A percentile compares a stretch with the other conserved stretches of the same genome.
Evolutionary conservation across 1,140 invertebrate species (phyloP).

Genomic region (Neodiprion pinetum): DNA sequence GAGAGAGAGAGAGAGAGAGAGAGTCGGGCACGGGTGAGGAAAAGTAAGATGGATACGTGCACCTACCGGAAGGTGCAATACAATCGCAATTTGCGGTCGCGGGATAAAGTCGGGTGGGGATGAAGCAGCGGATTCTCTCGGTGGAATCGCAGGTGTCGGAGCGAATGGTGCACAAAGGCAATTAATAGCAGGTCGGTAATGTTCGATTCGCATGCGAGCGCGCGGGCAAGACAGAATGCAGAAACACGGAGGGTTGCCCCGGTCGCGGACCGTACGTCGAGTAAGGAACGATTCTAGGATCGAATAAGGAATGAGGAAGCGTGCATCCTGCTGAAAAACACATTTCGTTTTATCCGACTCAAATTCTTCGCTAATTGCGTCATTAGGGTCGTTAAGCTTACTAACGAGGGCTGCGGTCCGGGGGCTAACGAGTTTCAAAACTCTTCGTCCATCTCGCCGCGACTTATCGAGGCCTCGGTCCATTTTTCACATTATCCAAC

Average conservation of each 20-base stretch:
- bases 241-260: not conserved
- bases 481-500: no score
- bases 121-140: not conserved
- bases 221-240: not conserved
- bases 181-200: constrained; percentile 16
- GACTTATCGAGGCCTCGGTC: no score
- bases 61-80: not conserved
- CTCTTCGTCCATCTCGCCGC: no score
- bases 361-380: constrained; percentile 13
- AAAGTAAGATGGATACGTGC: no score
- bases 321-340: not conserved
- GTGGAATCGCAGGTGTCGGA: not conserved
- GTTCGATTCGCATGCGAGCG: constrained; percentile 13
- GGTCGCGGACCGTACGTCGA: not conserved
- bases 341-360: constrained; percentile 3
- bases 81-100: not conserved
- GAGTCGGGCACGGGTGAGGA: not conserved
- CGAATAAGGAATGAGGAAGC: constrained; percentile 12
- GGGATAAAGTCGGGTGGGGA: not conserved
- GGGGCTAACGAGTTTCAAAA: no score
- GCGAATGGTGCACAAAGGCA: not conserved
- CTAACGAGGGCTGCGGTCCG: not conserved
- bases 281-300: constrained; percentile 3
- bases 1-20: not conserved
- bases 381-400: not conserved